phyloP scores from a whole-genome alignment of 2,888 invertebrate species.

The Glyphotaelius pellucidus region DNA sequence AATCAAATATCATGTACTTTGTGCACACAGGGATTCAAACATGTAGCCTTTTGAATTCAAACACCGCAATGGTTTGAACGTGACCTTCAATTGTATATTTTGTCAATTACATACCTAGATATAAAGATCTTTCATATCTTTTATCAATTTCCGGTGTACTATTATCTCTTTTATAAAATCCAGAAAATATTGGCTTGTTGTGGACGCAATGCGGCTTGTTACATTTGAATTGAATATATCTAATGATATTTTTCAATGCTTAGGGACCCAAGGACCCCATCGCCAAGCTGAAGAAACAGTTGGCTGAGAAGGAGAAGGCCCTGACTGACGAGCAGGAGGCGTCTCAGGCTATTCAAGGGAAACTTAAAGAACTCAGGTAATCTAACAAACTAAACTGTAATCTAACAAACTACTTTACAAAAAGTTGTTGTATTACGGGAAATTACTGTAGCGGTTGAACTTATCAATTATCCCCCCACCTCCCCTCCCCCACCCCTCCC shows the following conservation, averaged over 20 bases:
- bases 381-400: slow-evolving; percentile 9
- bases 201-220: background rate
- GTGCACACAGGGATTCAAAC: too few species aligned
- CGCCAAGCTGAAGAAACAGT: slow-evolving; percentile 90
- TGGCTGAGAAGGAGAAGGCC: slow-evolving; percentile 91
- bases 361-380: slow-evolving; percentile 86
- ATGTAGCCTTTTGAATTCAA: too few species aligned
- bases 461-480: too few species aligned
- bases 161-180: background rate
- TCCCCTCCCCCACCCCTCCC: too few species aligned
- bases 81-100: background rate
- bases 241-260: slow-evolving; percentile 48
- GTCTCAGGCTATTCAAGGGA: slow-evolving; percentile 85
- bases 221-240: background rate
- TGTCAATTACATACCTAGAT: too few species aligned
- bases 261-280: slow-evolving; percentile 90
- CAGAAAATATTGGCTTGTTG: too few species aligned
- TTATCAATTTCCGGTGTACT: background rate
- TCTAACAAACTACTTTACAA: too few species aligned
- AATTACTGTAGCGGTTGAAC: too few species aligned
- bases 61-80: too few species aligned
- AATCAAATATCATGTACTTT: too few species aligned
- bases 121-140: too few species aligned
- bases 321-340: slow-evolving; percentile 86
- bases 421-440: too few species aligned